These are phyloP conservation scores for Acyrthosiphon pisum DNA, from an alignment of 1,140 invertebrate species.

Conservation along the genomic window DNA sequence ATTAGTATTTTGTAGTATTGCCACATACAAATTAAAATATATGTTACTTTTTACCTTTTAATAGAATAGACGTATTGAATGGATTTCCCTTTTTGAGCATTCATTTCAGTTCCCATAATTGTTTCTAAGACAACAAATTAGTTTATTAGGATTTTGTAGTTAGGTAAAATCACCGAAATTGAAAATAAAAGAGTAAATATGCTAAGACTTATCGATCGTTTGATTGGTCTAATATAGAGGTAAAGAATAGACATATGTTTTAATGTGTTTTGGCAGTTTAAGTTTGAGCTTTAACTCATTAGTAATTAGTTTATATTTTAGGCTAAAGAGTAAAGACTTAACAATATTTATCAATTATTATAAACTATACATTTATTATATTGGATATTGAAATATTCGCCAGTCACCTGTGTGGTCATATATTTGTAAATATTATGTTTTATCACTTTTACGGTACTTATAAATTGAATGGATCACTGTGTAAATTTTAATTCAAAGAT, in stretches of 20 bases:
- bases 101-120: conserved; percentile 60
- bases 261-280: too few relatives aligned
- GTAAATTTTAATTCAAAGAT: too few relatives aligned
- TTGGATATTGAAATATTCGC: neutral
- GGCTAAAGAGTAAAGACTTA: neutral
- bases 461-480: too few relatives aligned
- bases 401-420: neutral
- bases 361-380: neutral
- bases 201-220: too few relatives aligned
- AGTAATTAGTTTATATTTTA: too few relatives aligned
- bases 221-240: too few relatives aligned
- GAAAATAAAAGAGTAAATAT: too few relatives aligned
- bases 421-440: too few relatives aligned
- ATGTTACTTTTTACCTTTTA: neutral
- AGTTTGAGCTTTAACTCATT: too few relatives aligned
- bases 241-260: too few relatives aligned
- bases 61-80: conserved; percentile 57
- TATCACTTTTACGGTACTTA: too few relatives aligned
- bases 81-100: conserved; percentile 59
- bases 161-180: neutral
- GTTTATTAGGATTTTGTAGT: neutral
- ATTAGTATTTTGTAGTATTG: neutral
- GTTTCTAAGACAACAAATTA: conserved; percentile 58
- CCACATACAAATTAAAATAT: neutral
- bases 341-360: neutral